Evolutionary conservation across 2,113 vertebrate genomes (phyloP).

Genomic region (Hydrochoerus hydrochaeris): DNA sequence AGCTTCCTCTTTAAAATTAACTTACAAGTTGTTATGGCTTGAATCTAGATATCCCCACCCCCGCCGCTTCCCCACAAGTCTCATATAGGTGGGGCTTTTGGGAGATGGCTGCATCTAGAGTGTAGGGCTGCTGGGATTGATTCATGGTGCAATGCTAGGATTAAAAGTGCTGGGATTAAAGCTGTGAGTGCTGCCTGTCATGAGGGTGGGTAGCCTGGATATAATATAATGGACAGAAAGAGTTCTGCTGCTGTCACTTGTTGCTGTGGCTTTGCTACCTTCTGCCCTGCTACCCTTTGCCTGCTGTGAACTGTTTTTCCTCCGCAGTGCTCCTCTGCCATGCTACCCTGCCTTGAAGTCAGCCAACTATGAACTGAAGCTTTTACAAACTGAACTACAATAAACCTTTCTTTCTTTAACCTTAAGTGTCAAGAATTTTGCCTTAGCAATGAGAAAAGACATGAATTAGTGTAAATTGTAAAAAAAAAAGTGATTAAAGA

Average conservation of each 20-base stretch:
- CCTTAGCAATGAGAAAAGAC: neutral
- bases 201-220: neutral
- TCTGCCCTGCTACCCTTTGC: neutral
- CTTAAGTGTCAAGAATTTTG: neutral
- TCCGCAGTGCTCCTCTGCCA: neutral
- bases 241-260: neutral
- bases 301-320: neutral
- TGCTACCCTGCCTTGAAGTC: neutral
- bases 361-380: neutral
- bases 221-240: neutral
- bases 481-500: constrained; percentile 4
- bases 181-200: neutral
- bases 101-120: neutral
- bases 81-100: neutral
- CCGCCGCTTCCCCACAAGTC: neutral
- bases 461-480: neutral
- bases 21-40: neutral
- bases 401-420: neutral
- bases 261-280: neutral
- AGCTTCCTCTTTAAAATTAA: constrained; percentile 6
- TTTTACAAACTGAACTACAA: neutral
- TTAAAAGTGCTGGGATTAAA: neutral
- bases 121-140: neutral
- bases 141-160: neutral
- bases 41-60: neutral